Conservation (phyloP, 2,888 invertebrate genomes). For the Drosophila gaucha region DNA sequence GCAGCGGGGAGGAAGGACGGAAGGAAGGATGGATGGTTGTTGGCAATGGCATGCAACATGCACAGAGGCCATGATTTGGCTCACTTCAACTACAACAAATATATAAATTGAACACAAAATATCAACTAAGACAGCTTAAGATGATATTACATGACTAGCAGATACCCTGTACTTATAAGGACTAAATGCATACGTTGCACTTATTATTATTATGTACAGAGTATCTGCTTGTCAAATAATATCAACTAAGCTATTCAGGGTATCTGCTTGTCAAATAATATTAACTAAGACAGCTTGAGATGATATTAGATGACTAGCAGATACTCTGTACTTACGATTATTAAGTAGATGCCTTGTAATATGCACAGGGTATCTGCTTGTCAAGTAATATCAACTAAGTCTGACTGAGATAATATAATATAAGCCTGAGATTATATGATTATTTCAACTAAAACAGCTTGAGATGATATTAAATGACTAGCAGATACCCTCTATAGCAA, state of each 20-base stretch:
- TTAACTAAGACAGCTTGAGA: background rate
- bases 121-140: background rate
- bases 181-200: background rate
- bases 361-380: no score
- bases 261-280: no score
- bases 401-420: conserved; percentile 1
- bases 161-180: background rate
- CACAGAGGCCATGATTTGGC: conserved; percentile 26
- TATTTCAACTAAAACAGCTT: background rate
- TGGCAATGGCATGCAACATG: conserved; percentile 34
- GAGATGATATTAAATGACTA: background rate
- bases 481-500: conserved; percentile 2
- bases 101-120: conserved; percentile 16
- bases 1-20: background rate
- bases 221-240: no score
- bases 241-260: no score
- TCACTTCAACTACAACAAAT: conserved; percentile 13
- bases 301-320: background rate
- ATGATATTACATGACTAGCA: background rate
- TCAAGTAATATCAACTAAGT: no score
- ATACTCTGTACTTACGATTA: background rate
- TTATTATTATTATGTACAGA: no score
- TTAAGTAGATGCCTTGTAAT: background rate
- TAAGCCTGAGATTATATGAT: no score
- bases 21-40: background rate